Base-by-base conservation (phyloP, 2,888 invertebrate genomes). In the Melikaiella ostensackeni region DNA sequence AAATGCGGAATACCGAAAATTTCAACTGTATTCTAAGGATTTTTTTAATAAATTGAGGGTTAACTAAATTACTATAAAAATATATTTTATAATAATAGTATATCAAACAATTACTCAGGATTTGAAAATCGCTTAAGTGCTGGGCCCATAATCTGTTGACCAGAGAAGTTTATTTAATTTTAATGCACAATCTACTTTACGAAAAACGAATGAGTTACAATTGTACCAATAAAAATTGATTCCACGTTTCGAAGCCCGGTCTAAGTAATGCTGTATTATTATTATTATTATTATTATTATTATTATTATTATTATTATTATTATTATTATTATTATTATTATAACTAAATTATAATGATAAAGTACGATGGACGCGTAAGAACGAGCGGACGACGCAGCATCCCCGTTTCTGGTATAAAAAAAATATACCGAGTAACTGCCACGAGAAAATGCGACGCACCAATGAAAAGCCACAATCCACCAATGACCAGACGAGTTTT, bases 351-450 rank as follows among this genome's bases (percentile, higher is more conserved):
- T 64, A 19, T n/a, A 30, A 46, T 42, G 3, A 38, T 42, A 11
- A 27, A 24, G 19, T 27, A 27, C 30, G 9, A 46, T 19, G 4
- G 30, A 70, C 50, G 30, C 50, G 46, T 70, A 50, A 50, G 50
- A 70, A 70, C 27, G 30, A 70, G 27, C 9, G n/a, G 50, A 50
- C 70, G 70, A 70, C 70, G 70, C 70, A 70, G 70, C 27, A 70
- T 70, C 50, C 70, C 70, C 50, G n/a, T 46, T 70, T 70, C 13
- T 50, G 50, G 70, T 70, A 46, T 70, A 50, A 50, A 70, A 42
- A 42, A 9, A 24, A 66, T 70, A 50, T 70, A 78, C 80, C 79
- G 79, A 83, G 79, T 75, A 81, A 81, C 84, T 83, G 84, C 83
- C 82, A 83, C 79, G 80, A 81, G 77, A 83, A 70, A 70, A 70